Percentiles rank a stretch among this genome's conserved stretches.
phyloP scores from a whole-genome alignment of 2,888 invertebrate genomes.

The Coenonympha glycerion region DNA sequence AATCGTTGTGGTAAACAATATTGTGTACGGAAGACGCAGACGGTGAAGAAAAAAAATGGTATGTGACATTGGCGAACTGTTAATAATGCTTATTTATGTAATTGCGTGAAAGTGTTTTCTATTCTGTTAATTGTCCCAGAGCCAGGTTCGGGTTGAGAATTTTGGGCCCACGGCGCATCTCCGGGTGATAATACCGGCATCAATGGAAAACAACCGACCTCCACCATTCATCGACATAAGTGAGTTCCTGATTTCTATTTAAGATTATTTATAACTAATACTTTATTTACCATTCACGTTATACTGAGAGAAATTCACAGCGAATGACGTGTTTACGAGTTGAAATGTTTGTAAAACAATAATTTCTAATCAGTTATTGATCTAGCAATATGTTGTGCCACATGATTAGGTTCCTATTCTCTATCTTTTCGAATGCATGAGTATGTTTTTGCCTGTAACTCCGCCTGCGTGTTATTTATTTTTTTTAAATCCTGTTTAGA shows the following conservation, averaged over 20 bases:
- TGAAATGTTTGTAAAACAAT: background rate
- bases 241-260: constrained; percentile 44
- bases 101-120: constrained; percentile 50
- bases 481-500: too few relatives aligned
- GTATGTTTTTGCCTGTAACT: too few relatives aligned
- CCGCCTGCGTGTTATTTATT: too few relatives aligned
- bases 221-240: constrained; percentile 60
- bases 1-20: constrained; percentile 12
- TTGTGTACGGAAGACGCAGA: background rate
- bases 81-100: constrained; percentile 57
- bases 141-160: constrained; percentile 51
- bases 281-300: background rate
- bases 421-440: too few relatives aligned
- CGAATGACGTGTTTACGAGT: background rate
- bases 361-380: background rate
- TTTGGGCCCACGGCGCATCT: constrained; percentile 54
- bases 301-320: background rate
- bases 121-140: constrained; percentile 55
- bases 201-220: constrained; percentile 51
- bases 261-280: background rate
- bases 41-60: constrained; percentile 33
- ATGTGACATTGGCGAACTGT: constrained; percentile 39
- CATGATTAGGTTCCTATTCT: background rate
- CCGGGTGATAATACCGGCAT: constrained; percentile 58
- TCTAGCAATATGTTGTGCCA: background rate